Evolutionary conservation across 2,113 vertebrate species (phyloP).

Genomic region (Melanocharis versteri): DNA sequence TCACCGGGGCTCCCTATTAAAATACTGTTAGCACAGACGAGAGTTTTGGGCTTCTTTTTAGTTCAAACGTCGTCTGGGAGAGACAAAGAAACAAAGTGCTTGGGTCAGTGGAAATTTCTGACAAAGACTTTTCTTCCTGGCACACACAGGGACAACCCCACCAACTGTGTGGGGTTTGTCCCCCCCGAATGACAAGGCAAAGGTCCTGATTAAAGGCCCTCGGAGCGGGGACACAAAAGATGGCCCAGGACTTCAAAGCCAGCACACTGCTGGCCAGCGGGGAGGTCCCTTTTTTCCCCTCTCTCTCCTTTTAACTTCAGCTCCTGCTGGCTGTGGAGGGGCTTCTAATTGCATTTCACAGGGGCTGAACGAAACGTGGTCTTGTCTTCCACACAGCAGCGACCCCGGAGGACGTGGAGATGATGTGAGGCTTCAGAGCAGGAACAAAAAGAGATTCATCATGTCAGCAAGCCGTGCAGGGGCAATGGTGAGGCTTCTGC

Average conservation of each 20-base stretch:
- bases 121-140: conserved; percentile 79
- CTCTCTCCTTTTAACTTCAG: conserved; percentile 38
- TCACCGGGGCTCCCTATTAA: conserved; percentile 38
- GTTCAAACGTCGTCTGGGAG: conserved; percentile 70
- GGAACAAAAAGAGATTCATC: conserved; percentile 35
- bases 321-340: conserved; percentile 66
- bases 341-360: conserved; percentile 80
- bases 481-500: neutral
- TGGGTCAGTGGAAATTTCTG: conserved; percentile 74
- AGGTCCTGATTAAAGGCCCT: conserved; percentile 79
- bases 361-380: conserved; percentile 71
- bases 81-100: conserved; percentile 72
- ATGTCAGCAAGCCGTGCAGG: neutral
- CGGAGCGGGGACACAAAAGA: conserved; percentile 68
- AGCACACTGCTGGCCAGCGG: conserved; percentile 74
- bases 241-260: conserved; percentile 79
- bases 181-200: conserved; percentile 68
- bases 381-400: conserved; percentile 71
- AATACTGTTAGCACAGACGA: conserved; percentile 1
- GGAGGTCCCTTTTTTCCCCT: conserved; percentile 67
- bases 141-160: conserved; percentile 59
- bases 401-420: neutral
- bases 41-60: conserved; percentile 34
- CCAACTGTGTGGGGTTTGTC: conserved; percentile 31
- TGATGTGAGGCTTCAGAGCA: conserved; percentile 5